Evolutionary conservation across 2,888 invertebrate genomes (phyloP).

Genomic region (Trilocha varians): DNA sequence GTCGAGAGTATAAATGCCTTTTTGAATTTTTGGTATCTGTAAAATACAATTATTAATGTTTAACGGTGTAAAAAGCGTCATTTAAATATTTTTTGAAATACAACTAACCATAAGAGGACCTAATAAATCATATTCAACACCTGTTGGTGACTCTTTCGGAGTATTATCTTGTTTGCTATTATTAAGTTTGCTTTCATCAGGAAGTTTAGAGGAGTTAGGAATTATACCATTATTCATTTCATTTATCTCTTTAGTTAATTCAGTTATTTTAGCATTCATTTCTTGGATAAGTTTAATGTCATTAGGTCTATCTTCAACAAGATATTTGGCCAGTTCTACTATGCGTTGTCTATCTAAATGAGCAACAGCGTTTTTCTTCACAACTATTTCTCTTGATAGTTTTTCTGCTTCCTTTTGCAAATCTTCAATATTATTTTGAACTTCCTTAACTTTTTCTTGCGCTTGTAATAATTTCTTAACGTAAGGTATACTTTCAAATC

Average conservation of each 20-base stretch:
- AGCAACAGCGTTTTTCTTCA: conserved; percentile 22
- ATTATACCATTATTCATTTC: conserved; percentile 3
- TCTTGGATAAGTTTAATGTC: conserved; percentile 24
- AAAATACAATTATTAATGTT: too few species aligned
- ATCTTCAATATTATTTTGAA: conserved; percentile 24
- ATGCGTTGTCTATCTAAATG: conserved; percentile 30
- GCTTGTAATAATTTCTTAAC: conserved; percentile 36
- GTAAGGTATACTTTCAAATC: conserved; percentile 46
- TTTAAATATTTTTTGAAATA: too few species aligned
- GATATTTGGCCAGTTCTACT: conserved; percentile 40
- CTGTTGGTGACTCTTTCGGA: conserved; percentile 15
- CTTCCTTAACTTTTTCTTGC: conserved; percentile 21
- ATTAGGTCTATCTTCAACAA: conserved; percentile 35
- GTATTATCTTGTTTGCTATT: background rate
- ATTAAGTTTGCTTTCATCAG: background rate
- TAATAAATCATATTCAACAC: background rate
- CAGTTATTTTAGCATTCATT: conserved; percentile 22
- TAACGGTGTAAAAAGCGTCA: too few species aligned
- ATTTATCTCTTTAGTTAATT: conserved; percentile 23
- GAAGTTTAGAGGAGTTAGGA: background rate
- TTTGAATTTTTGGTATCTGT: conserved; percentile 50
- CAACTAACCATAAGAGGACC: background rate
- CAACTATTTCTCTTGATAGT: conserved; percentile 26
- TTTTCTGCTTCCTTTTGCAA: conserved; percentile 26
- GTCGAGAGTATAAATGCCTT: conserved; percentile 36